phyloP scores from a whole-genome alignment of 2,888 invertebrate genomes.

The Rhagium mordax region DNA sequence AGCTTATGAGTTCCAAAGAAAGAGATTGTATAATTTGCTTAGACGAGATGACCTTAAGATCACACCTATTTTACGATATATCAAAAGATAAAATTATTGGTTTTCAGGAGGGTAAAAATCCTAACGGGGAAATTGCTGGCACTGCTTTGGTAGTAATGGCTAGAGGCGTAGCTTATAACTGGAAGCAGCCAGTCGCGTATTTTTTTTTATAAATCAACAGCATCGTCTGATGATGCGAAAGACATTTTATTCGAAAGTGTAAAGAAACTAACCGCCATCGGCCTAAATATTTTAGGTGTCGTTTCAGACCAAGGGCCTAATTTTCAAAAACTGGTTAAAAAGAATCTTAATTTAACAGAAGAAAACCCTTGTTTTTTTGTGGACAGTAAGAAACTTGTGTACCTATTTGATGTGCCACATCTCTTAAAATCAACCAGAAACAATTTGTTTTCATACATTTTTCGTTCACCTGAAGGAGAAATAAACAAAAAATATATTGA shows the following conservation, averaged over 20 bases:
- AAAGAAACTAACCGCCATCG: not conserved
- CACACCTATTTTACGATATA: conserved; percentile 36
- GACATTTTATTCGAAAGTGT: conserved; percentile 21
- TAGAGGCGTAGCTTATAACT: conserved; percentile 20
- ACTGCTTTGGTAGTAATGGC: conserved; percentile 14
- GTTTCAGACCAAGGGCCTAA: conserved; percentile 22
- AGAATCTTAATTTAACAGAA: conserved; percentile 14
- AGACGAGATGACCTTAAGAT: conserved; percentile 34
- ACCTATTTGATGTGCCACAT: conserved; percentile 42
- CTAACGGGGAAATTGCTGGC: not conserved
- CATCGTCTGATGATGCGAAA: conserved; percentile 26
- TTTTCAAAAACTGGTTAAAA: conserved; percentile 20
- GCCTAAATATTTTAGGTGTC: conserved; percentile 20
- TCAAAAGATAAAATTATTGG: conserved; percentile 30
- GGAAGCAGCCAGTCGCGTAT: conserved; percentile 45
- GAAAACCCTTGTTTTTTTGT: conserved; percentile 24
- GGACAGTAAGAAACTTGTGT: conserved; percentile 22
- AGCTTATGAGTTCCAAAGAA: conserved; percentile 1
- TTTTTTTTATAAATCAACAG: conserved; percentile 41
- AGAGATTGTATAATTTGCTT: conserved; percentile 34
- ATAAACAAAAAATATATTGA: not conserved
- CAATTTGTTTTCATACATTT: conserved; percentile 39
- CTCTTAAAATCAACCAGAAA: conserved; percentile 41
- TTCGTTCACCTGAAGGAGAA: conserved; percentile 24
- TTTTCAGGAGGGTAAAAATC: not conserved